Evolutionary conservation across 1,140 invertebrate species (phyloP).

Genomic region (Diabrotica undecimpunctata): DNA sequence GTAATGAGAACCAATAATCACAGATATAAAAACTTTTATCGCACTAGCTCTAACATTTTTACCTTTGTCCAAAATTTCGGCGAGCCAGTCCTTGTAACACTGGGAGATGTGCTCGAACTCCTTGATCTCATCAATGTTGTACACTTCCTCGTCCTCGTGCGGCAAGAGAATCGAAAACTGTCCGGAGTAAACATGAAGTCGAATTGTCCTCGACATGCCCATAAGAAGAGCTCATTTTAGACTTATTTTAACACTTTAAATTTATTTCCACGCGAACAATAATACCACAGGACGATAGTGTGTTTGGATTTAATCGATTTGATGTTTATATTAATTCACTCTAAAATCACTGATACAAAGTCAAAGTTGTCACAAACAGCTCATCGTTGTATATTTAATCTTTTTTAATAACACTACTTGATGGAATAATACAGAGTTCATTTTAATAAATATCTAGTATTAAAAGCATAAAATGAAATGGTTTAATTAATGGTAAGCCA

Average conservation of each 20-base stretch:
- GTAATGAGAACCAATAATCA: too few species aligned
- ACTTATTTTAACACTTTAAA: background rate
- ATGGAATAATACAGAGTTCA: too few species aligned
- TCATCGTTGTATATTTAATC: too few species aligned
- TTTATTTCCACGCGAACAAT: background rate
- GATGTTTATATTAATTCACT: too few species aligned
- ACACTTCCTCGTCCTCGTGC: slow-evolving; percentile 57
- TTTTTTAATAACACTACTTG: too few species aligned
- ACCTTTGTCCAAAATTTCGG: slow-evolving; percentile 70
- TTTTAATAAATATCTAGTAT: too few species aligned
- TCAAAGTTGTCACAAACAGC: too few species aligned
- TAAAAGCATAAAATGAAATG: too few species aligned
- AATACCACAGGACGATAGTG: background rate
- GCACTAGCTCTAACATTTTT: background rate
- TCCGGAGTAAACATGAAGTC: slow-evolving; percentile 76
- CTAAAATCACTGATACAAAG: too few species aligned
- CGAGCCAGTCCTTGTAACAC: slow-evolving; percentile 67
- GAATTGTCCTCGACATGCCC: slow-evolving; percentile 68
- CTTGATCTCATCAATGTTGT: slow-evolving; percentile 77
- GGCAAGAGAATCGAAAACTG: slow-evolving; percentile 53
- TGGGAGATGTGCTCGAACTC: slow-evolving; percentile 76
- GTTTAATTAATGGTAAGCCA: too few species aligned
- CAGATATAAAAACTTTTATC: too few species aligned
- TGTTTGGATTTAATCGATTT: background rate
- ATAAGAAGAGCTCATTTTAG: slow-evolving; percentile 2